Evolutionary conservation across 2,113 vertebrate genomes (phyloP), one percentile per base, ranked within the genome.

Genomic region (Anhinga rufa): DNA sequence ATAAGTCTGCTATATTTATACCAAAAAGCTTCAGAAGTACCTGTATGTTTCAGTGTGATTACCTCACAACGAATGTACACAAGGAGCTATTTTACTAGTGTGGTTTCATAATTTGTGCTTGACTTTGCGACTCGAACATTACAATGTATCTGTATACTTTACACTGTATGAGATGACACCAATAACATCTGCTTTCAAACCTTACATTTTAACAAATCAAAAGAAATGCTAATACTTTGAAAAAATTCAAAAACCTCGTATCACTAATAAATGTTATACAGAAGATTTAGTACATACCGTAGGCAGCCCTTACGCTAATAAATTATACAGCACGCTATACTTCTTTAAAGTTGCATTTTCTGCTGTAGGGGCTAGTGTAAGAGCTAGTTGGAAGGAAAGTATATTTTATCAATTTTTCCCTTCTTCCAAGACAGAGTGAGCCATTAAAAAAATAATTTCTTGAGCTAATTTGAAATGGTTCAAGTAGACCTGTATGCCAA

Each of bases 381-480:
- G 7, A 92, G 26, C 22, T 57, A 44, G 31, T 66, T 79, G 58
- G 24, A 86, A 69, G 34, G 72, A 51, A 94, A 77, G 29, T 34
- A 31, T 64, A 82, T 89, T 92, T 86, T 48, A 86, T 19, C 40
- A 52, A 9, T 87, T 78, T 84, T 61, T 75, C 57, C 46, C 40
- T 93, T 86, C 55, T 86, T 87, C 58, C 32, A 77, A 88, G 51
- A 38, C 26, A 75, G 40, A 72, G 48, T 14, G 34, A 94, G 16
- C 7, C 22, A 88, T 91, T 88, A 84, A 90, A 91, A 74, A 94
- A 88, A 82, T 46, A 93, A 61, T 61, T 90, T 93, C 18, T 69
- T 55, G 46, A 95, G 21, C 25, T 91, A 81, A 93, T 93, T 95
- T 97, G 17, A 83, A 94, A 89, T 86, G 11, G 8, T 88, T 90